Evolutionary conservation across 2,113 vertebrate species (phyloP).

Genomic region (Xiphias gladius): DNA sequence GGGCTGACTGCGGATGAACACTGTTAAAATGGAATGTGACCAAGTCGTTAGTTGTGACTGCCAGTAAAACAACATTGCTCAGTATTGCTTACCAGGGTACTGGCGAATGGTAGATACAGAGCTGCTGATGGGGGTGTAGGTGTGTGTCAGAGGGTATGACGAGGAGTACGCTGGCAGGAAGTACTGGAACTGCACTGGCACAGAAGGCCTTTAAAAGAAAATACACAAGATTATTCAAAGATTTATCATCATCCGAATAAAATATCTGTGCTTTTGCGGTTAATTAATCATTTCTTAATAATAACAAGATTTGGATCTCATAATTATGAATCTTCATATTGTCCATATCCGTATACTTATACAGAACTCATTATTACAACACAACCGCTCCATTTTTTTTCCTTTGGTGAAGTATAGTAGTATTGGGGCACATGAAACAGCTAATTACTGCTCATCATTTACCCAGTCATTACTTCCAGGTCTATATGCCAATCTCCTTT

Average conservation of each 20-base stretch:
- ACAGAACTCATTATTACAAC: neutral
- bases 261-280: neutral
- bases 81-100: constrained; percentile 90
- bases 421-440: neutral
- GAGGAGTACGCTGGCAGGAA: constrained; percentile 94
- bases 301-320: neutral
- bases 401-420: neutral
- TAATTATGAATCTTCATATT: neutral
- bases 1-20: neutral
- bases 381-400: neutral
- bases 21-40: neutral
- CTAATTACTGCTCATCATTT: neutral
- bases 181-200: constrained; percentile 98
- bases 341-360: neutral
- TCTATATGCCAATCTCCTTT: neutral
- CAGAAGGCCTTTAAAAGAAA: constrained; percentile 85
- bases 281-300: neutral
- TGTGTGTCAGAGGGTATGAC: constrained; percentile 93
- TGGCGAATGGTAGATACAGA: constrained; percentile 96
- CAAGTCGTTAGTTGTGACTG: no score
- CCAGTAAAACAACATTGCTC: fast-evolving
- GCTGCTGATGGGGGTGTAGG: constrained; percentile 97
- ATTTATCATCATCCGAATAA: constrained; percentile 36
- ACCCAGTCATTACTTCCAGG: neutral
- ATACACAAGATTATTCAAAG: constrained; percentile 18